Base-by-base conservation (phyloP, 2,797 vertebrate genomes). In the Telmatherina bonti region DNA sequence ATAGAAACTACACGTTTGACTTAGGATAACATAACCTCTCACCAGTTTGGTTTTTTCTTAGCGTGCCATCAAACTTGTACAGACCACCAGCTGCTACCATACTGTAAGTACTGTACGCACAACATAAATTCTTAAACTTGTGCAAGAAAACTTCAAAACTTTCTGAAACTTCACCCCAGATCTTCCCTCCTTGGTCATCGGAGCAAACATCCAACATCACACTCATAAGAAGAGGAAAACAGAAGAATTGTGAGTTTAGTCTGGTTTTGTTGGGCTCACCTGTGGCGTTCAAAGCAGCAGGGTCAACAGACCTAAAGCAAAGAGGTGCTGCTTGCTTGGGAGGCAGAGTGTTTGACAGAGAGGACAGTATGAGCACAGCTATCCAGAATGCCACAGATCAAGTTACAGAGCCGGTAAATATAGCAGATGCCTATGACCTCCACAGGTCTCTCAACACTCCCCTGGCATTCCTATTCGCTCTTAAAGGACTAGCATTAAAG, bases 381-480 rank as follows among this genome's bases (percentile, higher is more conserved):
- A 76, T 73, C 61, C 93, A 94, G 94, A 95, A 97, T 97, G 94
- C 94, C 92, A 92, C 74, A 85, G 96, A 96, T 99, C 97, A 88
- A 90, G 95, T 99, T 99, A 96, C 97, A 76, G 62, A 78, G 90
- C 92, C 86, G 94, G 96, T 98, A 97, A 96, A 99, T 98, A 98
- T 99, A 99, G 97, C 95, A 94, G 94, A 94, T 91, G 96, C 96
- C 93, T 96, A 93, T 97, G 96, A 97, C 96, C 96, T 96, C 96
- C 41, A 79, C 90, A 93, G 94, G 94, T 91, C 95, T 83, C 91
- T 84, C 88, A 92, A 90, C 92, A 94, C 95, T 94, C 90, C n/a
- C 63, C 92, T 93, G 78, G 81, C 93, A 95, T 97, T 97, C 95
- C 95, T 93, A 79, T 88, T 81, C 62, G 74, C 87, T 91, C 89